Percentiles rank a stretch among this genome's conserved stretches.
Conservation (phyloP, 2,888 invertebrate genomes). For the Taphrorychus bicolor region DNA sequence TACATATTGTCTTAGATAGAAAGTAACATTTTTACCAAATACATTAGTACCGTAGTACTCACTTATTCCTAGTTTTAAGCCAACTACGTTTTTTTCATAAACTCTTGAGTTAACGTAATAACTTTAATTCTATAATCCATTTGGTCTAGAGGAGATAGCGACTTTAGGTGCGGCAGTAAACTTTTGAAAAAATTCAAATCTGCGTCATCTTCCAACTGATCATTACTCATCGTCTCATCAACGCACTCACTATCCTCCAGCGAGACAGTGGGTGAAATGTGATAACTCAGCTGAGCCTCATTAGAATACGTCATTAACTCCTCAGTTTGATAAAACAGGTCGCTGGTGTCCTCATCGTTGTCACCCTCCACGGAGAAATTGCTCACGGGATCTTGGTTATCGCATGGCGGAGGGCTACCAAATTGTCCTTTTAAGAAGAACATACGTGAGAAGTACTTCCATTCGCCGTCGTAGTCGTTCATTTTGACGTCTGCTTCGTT, state of each 20-base stretch:
- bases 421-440: neutral
- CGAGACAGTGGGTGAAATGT: no score
- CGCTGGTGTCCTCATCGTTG: neutral
- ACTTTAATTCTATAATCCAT: conserved; percentile 33
- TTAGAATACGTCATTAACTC: no score
- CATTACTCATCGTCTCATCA: neutral
- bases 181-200: conserved; percentile 40
- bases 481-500: neutral
- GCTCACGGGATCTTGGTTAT: neutral
- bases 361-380: no score
- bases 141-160: conserved; percentile 32
- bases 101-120: no score
- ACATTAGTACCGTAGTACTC: no score
- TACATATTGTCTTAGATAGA: no score
- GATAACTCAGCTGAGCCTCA: no score
- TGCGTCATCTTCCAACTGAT: conserved; percentile 23
- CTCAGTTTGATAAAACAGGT: no score
- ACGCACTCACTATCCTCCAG: neutral
- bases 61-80: no score
- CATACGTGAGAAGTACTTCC: neutral
- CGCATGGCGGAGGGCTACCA: neutral
- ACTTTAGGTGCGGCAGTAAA: conserved; percentile 39
- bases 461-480: neutral
- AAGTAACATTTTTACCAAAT: no score
- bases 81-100: no score